Evolutionary conservation across 2,797 vertebrate genomes (phyloP), one percentile per base, ranked within the genome.

Genomic region (Nasua narica): DNA sequence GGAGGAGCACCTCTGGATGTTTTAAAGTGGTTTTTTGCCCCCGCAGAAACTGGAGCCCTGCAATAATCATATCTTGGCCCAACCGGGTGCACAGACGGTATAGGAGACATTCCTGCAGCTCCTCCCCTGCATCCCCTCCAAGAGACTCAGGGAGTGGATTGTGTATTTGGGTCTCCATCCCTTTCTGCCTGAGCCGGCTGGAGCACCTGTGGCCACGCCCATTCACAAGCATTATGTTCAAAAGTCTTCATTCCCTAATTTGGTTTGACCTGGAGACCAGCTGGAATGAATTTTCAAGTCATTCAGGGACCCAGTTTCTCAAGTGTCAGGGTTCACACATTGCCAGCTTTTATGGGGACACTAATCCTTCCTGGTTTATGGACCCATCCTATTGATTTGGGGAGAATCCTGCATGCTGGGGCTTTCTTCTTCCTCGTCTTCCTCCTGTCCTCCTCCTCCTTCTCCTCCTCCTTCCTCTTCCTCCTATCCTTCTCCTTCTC

Each of bases 91-190:
- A n/a, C 58, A 70, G 9, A 10, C 3, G 0, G 2, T 1, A 1
- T 3, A 2, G 5, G 5, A 87, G 79, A 56, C 14, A 3, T 62
- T 69, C 91, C 78, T 23, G 46, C 9, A 40, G 46, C 29, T 6
- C 52, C 69, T 65, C 32, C 16, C 10, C 23, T 0, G 0, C 5
- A 0, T 50, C 25, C 12, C 1, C 0, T 10, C 81, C 15, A 8
- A 13, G 40, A 3, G 1, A 76, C 32, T 21, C 78, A 0, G 5
- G n/a, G 25, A 3, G 3, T 15, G 14, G 19, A 6, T 0, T 1
- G 65, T 0, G 72, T 5, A 0, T 15, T 8, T 5, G 70, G 67
- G 23, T 18, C 18, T 67, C 27, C 9, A 0, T 37, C 27, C n/a
- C 8, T 37, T 43, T 56, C 32, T 15, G 32, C 10, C 27, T 72